phyloP scores from a whole-genome alignment of 2,797 vertebrate genomes.

The Falco berigora region DNA sequence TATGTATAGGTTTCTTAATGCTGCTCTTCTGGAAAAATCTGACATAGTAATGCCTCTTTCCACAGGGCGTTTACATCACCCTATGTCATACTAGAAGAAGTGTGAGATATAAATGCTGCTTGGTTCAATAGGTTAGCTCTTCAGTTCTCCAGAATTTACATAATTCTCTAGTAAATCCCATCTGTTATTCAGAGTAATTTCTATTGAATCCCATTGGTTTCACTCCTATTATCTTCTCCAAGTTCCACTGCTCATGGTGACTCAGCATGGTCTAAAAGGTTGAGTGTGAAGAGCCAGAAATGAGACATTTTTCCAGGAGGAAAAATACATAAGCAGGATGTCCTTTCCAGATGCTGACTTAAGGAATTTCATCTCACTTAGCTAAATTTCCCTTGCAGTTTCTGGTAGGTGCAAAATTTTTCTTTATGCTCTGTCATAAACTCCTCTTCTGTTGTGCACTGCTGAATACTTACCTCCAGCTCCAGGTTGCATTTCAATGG shows the following conservation, averaged over 20 bases:
- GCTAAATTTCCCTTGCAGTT: conserved; percentile 12
- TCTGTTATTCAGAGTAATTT: conserved; percentile 17
- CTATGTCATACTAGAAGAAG: neutral
- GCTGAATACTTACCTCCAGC: neutral
- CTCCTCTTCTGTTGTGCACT: neutral
- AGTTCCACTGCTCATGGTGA: conserved; percentile 31
- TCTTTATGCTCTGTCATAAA: conserved; percentile 40
- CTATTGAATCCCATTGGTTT: conserved; percentile 8
- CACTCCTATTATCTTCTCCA: neutral
- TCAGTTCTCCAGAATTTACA: conserved; percentile 21
- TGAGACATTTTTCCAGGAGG: conserved; percentile 42
- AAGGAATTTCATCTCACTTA: neutral
- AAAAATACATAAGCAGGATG: conserved; percentile 31
- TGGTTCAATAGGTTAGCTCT: conserved; percentile 7
- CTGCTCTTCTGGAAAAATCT: neutral
- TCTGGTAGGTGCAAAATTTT: conserved; percentile 12
- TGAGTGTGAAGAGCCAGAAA: neutral
- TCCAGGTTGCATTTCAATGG: neutral
- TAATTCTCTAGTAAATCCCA: conserved; percentile 18
- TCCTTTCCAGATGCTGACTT: conserved; percentile 54
- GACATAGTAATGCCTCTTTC: neutral
- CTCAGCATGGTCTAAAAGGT: conserved; percentile 18
- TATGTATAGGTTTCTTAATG: neutral
- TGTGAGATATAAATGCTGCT: neutral
- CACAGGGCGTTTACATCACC: neutral